phyloP scores from a whole-genome alignment of 2,888 invertebrate species.

The Rhagium mordax region DNA sequence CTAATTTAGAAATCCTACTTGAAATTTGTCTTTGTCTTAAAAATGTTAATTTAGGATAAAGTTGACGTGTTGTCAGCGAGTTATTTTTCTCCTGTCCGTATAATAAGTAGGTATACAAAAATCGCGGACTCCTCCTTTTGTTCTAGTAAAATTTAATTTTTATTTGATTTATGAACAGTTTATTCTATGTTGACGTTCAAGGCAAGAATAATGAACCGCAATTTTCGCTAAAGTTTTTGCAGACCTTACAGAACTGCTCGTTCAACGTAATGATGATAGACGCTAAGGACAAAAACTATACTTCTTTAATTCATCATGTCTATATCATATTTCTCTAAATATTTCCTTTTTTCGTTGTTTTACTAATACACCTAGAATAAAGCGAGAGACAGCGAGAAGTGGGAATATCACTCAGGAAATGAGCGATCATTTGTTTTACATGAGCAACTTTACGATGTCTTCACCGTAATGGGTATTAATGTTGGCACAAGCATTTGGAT shows the following conservation, averaged over 20 bases:
- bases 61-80: neutral
- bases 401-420: neutral
- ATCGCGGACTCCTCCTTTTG: neutral
- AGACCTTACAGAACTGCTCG: neutral
- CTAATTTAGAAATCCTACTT: neutral
- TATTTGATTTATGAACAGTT: slow-evolving; percentile 35
- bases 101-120: slow-evolving; percentile 13
- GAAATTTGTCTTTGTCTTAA: neutral
- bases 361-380: neutral
- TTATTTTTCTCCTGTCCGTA: slow-evolving; percentile 15
- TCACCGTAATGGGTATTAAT: neutral
- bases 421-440: neutral
- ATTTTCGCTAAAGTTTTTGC: slow-evolving; percentile 29
- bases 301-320: slow-evolving; percentile 25
- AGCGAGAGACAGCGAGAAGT: neutral
- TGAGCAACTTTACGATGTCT: neutral
- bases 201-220: slow-evolving; percentile 34
- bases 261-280: slow-evolving; percentile 22
- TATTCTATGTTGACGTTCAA: slow-evolving; percentile 32
- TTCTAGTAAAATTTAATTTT: slow-evolving; percentile 29
- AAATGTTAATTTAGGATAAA: neutral
- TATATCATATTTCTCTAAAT: neutral
- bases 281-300: slow-evolving; percentile 18
- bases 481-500: neutral
- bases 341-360: neutral